Base-by-base conservation (phyloP, 2,888 invertebrate species). In the Neoscelio sp. region DNA sequence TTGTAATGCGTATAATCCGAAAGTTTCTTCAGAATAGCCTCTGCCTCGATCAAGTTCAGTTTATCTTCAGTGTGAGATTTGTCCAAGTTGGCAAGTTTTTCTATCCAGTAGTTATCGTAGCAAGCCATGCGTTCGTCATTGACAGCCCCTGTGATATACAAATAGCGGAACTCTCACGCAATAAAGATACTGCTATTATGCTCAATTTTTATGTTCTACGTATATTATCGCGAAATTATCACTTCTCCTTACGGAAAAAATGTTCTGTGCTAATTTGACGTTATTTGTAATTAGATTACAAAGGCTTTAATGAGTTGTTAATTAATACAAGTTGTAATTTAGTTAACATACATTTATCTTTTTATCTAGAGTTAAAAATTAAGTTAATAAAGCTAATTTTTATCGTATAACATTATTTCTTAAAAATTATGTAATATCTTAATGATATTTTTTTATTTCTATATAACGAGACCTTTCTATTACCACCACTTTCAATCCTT, bases 61-160 rank as follows among this genome's bases (percentile, higher is more conserved):
- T 83, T 84, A 2, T 82, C 80, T 2, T 52, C 44, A 2, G 85
- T 84, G 62, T 88, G 87, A 20, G 76, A 60, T 15, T 79, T 82
- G 56, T 87, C 86, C 20, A 86, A 46, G 20, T 79, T 82, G 1
- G 80, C 78, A 4, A 87, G 78, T 77, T 85, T 87, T 13, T 85
- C 83, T 2, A 81, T 79, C 87, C 86, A 86, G 40, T 85, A 81
- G n/a, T 82, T 82, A 46, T 88, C 88, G 52, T 86, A 83, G 81
- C 81, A 82, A 26, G 68, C 54, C 2, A 75, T 7, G 7, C 85
- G 82, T 15, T 83, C 81, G 15, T 83, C 82, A 30, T 80, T 80
- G 5, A 84, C 65, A 30, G 20, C 23, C 15, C 83, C 85, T 85
- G 54, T 13, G 13, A 64, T 46, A 40, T 17, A 70, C 23, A 70